These are phyloP conservation scores for Lepas anatifera DNA, from an alignment of 2,888 invertebrate species.

Conservation along the genomic window DNA sequence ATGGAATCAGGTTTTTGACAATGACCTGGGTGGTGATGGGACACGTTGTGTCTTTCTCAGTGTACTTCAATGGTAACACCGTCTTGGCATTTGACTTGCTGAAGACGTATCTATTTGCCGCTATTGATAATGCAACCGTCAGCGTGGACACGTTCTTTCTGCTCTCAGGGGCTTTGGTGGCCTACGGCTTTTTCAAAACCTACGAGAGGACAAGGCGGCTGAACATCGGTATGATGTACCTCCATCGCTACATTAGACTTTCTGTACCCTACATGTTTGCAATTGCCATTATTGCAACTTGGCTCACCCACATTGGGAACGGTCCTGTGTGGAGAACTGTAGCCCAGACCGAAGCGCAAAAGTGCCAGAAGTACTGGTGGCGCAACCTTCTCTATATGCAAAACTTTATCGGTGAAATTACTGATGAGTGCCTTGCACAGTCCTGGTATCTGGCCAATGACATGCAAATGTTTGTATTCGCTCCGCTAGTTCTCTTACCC, in stretches of 20 bases:
- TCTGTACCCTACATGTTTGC: neutral
- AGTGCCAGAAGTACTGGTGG: neutral
- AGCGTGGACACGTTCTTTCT: conserved; percentile 22
- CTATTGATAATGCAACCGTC: conserved; percentile 17
- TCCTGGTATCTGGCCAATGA: conserved; percentile 17
- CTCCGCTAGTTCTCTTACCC: conserved; percentile 6
- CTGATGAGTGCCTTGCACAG: neutral
- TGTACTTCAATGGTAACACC: neutral
- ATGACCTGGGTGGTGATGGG: conserved; percentile 25
- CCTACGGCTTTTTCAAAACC: conserved; percentile 14
- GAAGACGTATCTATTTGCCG: neutral
- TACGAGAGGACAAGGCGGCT: neutral
- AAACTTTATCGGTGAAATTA: neutral
- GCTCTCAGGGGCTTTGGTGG: conserved; percentile 19
- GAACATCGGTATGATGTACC: neutral
- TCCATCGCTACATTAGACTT: neutral
- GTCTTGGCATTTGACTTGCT: neutral
- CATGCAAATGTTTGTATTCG: conserved; percentile 17
- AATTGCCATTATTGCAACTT: neutral
- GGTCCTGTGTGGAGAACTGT: neutral
- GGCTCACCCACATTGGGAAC: neutral
- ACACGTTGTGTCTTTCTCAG: conserved; percentile 10
- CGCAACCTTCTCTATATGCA: neutral
- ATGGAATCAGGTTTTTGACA: conserved; percentile 24
- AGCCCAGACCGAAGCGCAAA: no score